phyloP scores from a whole-genome alignment of 1,140 invertebrate genomes.

The Zaprionus davidi region DNA sequence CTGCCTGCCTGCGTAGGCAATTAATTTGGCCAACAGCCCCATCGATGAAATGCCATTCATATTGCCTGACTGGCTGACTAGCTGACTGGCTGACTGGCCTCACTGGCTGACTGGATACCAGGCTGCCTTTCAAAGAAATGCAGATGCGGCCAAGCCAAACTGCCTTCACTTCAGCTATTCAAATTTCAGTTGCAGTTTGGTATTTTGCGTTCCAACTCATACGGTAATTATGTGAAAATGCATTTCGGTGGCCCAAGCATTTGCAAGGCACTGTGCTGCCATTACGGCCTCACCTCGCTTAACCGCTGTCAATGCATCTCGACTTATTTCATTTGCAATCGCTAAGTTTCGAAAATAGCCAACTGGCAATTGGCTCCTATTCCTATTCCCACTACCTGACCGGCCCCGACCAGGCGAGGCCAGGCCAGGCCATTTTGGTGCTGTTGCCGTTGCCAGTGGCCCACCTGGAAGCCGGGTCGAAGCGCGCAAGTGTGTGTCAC shows the following conservation, averaged over 20 bases:
- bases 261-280: conserved; percentile 49
- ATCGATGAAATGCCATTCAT: conserved; percentile 79
- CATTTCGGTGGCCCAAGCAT: conserved; percentile 69
- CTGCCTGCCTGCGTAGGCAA: conserved; percentile 69
- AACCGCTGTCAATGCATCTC: conserved; percentile 73
- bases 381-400: conserved; percentile 20
- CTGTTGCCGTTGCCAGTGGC: conserved; percentile 2
- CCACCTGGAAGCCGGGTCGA: conserved; percentile 27
- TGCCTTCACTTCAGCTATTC: conserved; percentile 59
- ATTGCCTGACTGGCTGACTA: conserved; percentile 36
- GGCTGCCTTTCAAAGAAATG: conserved; percentile 42
- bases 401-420: not conserved
- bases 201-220: conserved; percentile 70
- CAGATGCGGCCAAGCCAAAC: conserved; percentile 11
- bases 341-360: conserved; percentile 31
- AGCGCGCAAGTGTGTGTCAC: conserved; percentile 44
- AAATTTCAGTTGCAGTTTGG: conserved; percentile 74
- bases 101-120: conserved; percentile 21
- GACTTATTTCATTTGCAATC: conserved; percentile 71
- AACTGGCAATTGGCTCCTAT: conserved; percentile 49
- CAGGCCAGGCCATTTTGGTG: conserved; percentile 11
- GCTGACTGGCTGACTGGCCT: conserved; percentile 24
- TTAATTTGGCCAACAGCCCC: conserved; percentile 71
- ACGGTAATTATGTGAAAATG: conserved; percentile 82
- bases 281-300: conserved; percentile 47